These are phyloP conservation scores for Hemicentrotus pulcherrimus DNA, from an alignment of 35 echinoderm and acorn worm genomes.

Conservation along the genomic window DNA sequence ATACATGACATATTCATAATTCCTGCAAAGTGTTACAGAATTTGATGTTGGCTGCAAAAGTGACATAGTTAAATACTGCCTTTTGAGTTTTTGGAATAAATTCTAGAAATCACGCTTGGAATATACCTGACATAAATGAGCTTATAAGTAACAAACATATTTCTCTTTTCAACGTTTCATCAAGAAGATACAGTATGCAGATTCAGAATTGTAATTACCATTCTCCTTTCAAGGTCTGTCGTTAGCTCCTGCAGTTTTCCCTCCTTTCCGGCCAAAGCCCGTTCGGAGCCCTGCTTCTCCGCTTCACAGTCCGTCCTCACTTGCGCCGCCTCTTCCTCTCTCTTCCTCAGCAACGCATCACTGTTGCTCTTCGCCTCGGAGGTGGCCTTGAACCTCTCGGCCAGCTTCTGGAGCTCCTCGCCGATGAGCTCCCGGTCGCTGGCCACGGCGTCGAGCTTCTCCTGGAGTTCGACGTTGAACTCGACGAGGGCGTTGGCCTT, in stretches of 20 bases:
- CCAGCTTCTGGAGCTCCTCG: neutral
- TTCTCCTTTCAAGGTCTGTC: neutral
- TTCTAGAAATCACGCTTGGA: no score
- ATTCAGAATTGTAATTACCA: neutral
- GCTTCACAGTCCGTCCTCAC: neutral
- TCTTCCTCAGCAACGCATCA: neutral
- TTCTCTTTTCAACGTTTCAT: no score
- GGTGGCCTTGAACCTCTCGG: neutral
- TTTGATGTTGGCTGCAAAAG: no score
- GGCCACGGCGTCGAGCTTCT: neutral
- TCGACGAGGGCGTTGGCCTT: slow-evolving; percentile 40
- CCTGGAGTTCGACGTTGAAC: slow-evolving; percentile 3
- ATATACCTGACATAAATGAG: no score
- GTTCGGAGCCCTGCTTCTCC: neutral
- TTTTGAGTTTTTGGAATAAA: no score
- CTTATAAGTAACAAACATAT: no score
- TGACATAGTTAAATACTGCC: no score
- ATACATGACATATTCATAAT: no score
- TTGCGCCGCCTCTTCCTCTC: neutral
- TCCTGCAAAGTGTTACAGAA: no score
- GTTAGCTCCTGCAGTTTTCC: neutral
- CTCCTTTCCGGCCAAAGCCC: neutral
- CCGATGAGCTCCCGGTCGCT: neutral
- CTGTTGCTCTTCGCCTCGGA: neutral
- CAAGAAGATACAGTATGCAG: no score